Conservation (phyloP, 2,797 vertebrate genomes). For the Oreochromis grahami region DNA sequence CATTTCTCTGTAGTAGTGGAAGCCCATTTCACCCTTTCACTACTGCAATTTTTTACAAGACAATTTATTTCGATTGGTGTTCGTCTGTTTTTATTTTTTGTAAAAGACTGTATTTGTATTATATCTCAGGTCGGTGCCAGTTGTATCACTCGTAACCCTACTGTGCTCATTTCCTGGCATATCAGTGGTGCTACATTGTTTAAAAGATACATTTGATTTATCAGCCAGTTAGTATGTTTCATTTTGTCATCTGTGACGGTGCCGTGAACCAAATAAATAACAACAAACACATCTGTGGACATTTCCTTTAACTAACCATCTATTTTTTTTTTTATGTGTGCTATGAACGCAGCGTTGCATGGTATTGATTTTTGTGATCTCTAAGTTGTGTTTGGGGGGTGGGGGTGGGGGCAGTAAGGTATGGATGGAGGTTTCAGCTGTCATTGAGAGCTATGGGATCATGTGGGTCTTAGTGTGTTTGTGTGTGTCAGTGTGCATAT, state of each 20-base stretch:
- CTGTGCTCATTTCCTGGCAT: conserved; percentile 10
- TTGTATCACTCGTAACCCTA: conserved; percentile 4
- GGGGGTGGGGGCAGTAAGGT: neutral
- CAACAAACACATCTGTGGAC: neutral
- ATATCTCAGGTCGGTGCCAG: conserved; percentile 46
- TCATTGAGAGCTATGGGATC: conserved; percentile 37
- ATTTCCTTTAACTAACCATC: neutral
- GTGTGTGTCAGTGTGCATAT: conserved; percentile 11
- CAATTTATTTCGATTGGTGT: neutral
- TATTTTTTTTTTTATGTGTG: neutral
- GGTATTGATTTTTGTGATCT: conserved; percentile 30
- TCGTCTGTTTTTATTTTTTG: neutral
- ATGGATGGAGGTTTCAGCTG: conserved; percentile 27
- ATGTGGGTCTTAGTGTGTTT: neutral
- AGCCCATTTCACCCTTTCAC: neutral
- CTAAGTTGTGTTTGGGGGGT: neutral
- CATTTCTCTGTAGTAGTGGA: neutral
- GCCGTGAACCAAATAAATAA: conserved; percentile 10
- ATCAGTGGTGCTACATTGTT: conserved; percentile 44
- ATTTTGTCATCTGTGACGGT: neutral
- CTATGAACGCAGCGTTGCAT: conserved; percentile 21
- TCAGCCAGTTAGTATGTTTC: neutral
- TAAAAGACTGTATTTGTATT: neutral
- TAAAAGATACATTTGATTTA: neutral
- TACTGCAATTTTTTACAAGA: neutral